Conservation (phyloP, 2,113 vertebrate genomes). For the Pungitius pungitius region DNA sequence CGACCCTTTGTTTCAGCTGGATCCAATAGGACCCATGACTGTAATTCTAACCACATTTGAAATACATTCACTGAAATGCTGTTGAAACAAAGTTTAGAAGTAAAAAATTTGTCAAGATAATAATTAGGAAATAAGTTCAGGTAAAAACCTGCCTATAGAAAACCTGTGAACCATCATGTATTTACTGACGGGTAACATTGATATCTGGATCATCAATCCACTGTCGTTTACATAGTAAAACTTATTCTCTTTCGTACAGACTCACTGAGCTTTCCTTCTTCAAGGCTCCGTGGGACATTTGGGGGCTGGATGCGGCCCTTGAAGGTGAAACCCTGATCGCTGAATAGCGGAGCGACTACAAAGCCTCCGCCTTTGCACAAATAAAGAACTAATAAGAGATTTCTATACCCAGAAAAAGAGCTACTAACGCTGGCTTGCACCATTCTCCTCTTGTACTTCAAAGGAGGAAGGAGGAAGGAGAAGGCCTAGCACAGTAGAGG, state of each 20-base stretch:
- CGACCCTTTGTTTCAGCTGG: no score
- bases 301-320: background rate
- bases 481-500: no score
- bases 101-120: no score
- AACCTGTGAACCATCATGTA: background rate
- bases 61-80: background rate
- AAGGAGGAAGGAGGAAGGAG: no score
- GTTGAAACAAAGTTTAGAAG: background rate
- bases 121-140: no score
- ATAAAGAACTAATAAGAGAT: no score
- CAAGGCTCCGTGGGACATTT: background rate
- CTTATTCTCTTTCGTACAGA: background rate
- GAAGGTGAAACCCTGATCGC: conserved; percentile 9
- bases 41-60: no score
- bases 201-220: background rate
- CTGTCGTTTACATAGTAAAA: no score
- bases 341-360: conserved; percentile 19
- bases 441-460: no score
- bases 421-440: no score
- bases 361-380: conserved; percentile 6
- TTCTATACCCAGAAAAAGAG: no score
- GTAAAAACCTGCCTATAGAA: background rate
- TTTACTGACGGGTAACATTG: background rate
- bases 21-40: no score
- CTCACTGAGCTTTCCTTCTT: background rate